Evolutionary conservation across 2,888 invertebrate species (phyloP), one percentile per base, ranked within the genome.

Genomic region (Ophraella communa): DNA sequence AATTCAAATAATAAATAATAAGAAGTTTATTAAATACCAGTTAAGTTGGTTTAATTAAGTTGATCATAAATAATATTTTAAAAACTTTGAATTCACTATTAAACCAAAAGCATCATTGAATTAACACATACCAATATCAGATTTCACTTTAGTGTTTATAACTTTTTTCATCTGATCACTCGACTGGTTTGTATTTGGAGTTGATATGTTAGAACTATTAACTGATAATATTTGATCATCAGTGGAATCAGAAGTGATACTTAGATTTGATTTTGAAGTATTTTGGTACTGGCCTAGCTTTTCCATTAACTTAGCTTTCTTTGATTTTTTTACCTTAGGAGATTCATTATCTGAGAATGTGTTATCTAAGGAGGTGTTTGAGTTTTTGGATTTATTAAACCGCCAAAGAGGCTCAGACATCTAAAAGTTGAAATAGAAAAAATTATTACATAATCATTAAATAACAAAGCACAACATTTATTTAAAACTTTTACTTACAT

Each of bases 401-500:
- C 0, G 5, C 47, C 47, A 45, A 8, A 57, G 42, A 49, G 30
- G 47, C 23, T 47, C 47, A 21, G 56, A n/a, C 11, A n/a, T 10
- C 56, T 56, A n/a, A 17, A 56, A 45, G 44, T 4, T 3, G 20
- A 45, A 14, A 45, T 14, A 14, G 2, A 14, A 39, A 39, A 39
- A 1, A 39, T 35, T 39, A 2, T 39, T 14, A 39, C 3, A 14
- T 39, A 7, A 39, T 5, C 10, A 18, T 47, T 47, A 18, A 10
- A n/a, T n/a, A n/a, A n/a, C n/a, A n/a, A n/a, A n/a, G n/a, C n/a
- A 47, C n/a, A 5, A 21, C 47, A 27, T 51, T 21, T n/a, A 35
- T 11, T 35, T 35, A 4, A n/a, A 35, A 35, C 4, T 35, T 39
- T n/a, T 39, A 42, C 57, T 62, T 44, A 58, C 65, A 27, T 65